These are phyloP conservation scores for Papilio gigon DNA, from an alignment of 2,888 invertebrate species.

Conservation along the genomic window DNA sequence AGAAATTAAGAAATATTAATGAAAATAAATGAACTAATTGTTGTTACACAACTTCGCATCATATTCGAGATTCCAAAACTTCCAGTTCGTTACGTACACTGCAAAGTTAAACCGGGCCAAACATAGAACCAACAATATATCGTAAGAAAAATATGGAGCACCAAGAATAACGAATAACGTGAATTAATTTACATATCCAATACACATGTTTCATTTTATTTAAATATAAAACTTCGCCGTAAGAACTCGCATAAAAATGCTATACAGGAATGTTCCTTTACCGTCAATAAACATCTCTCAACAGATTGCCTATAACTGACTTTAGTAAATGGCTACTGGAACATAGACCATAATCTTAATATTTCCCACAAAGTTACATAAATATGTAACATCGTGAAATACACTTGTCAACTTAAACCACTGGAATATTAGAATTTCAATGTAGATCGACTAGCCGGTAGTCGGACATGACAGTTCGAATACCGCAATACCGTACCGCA, in stretches of 20 bases:
- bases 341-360: too few relatives aligned
- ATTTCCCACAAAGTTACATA: too few relatives aligned
- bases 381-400: too few relatives aligned
- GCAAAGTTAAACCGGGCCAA: constrained; percentile 8
- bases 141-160: not conserved
- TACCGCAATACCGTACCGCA: constrained; percentile 9
- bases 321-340: too few relatives aligned
- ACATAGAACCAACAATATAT: constrained; percentile 4
- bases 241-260: too few relatives aligned
- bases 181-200: not conserved
- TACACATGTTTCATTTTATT: not conserved
- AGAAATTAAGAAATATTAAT: not conserved
- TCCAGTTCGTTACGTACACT: constrained; percentile 10
- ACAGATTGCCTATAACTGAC: too few relatives aligned
- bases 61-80: not conserved
- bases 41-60: not conserved
- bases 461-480: not conserved
- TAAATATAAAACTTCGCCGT: too few relatives aligned
- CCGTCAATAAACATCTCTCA: too few relatives aligned
- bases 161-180: not conserved
- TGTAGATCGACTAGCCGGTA: not conserved
- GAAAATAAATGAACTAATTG: constrained; percentile 23
- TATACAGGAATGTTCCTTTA: too few relatives aligned
- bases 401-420: not conserved
- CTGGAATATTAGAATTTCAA: constrained; percentile 1